Base-by-base conservation (phyloP, 92 coral and sea anemone species). In the Phenganax stokvisi region DNA sequence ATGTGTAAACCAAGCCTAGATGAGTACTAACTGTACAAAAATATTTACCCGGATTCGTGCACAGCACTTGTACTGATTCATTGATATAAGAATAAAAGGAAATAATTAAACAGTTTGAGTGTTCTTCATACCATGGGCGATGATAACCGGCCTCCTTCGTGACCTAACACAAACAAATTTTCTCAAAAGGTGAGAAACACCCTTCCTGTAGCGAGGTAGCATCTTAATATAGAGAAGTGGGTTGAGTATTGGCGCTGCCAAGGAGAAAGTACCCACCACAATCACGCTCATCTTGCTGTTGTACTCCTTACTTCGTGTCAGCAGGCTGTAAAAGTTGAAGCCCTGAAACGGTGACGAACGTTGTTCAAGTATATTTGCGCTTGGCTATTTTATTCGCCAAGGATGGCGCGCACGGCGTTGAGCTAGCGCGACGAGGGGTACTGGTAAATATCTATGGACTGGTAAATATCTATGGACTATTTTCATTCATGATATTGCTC, bases 211-310 rank as follows among this genome's bases (percentile, higher is more conserved):
- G 68, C 99, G 90, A 75, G 28, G 85, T 62, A 92, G 85, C 99
- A 92, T 92, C 85, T 89, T 96, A 0, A 93, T 91, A 85, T 92
- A 96, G 65, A 96, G 80, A 30, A 96, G 57, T 27, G 99, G 99
- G 70, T 92, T 92, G 74, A 96, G 87, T 69, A 96, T 87, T 1
- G 97, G 92, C 83, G 90, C 92, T 30, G 89, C 87, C 53, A 96
- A 87, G 11, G 97, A 90, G 54, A 87, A 89, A 52, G 88, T 59
- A 0, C 99, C 97, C 1, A 91, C 89, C 25, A 20, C 25, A 7
- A 96, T 85, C 3, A 88, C 90, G 47, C 89, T 85, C 55, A 83
- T 85, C 69, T 89, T 92, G 11, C 71, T 83, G 0, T 92, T 82
- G 86, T 91, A 92, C 44, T 85, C 85, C 8, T 88, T 63, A 52